Evolutionary conservation across 1,140 invertebrate species (phyloP).

Genomic region (Scaptodrosophila lebanonensis): DNA sequence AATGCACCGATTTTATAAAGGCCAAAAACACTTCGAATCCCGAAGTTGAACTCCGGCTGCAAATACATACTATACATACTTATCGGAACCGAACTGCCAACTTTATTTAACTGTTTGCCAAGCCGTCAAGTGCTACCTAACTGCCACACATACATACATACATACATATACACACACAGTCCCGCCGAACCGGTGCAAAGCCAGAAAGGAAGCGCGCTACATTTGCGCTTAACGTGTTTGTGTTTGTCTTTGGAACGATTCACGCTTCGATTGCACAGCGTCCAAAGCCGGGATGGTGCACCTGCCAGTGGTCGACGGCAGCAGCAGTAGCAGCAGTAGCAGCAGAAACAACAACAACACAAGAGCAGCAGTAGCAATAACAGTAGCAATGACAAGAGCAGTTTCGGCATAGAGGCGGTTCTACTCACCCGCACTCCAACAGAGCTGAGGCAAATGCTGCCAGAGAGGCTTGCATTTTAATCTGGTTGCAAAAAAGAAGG

Average conservation of each 20-base stretch:
- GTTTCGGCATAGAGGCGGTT: constrained; percentile 1
- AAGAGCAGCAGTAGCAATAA: no score
- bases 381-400: no score
- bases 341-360: no score
- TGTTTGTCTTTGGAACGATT: constrained; percentile 54
- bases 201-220: constrained; percentile 67
- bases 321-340: no score
- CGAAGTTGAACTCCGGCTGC: no score
- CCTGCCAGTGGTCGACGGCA: constrained; percentile 13
- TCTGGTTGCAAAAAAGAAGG: constrained; percentile 42
- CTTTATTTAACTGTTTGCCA: constrained; percentile 73
- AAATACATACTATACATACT: no score
- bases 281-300: constrained; percentile 22
- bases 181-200: constrained; percentile 33
- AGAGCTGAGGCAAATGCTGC: neutral
- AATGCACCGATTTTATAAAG: no score
- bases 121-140: constrained; percentile 71
- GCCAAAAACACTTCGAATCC: no score
- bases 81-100: constrained; percentile 41
- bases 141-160: constrained; percentile 35
- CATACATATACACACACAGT: constrained; percentile 17
- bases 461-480: constrained; percentile 39
- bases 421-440: constrained; percentile 7
- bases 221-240: constrained; percentile 65
- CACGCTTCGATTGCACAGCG: constrained; percentile 62